Base-by-base conservation (phyloP, 1,140 invertebrate genomes). In the Asobara japonica region DNA sequence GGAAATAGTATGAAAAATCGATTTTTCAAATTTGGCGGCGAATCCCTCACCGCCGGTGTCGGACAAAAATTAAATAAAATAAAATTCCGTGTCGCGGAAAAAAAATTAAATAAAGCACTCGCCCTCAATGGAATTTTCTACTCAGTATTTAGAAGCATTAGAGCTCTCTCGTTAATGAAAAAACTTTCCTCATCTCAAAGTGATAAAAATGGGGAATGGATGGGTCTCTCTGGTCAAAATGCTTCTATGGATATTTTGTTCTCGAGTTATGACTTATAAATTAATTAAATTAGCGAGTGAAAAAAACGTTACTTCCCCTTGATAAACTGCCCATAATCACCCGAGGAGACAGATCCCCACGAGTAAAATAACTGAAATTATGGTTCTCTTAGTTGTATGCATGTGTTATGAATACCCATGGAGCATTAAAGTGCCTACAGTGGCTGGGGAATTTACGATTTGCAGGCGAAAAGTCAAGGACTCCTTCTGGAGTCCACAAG, bases 391-490 rank as follows among this genome's bases (percentile, higher is more conserved):
- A 11, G 51, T 56, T 27, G 51, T 56, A 22, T 56, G 20, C 51
- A 56, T 56, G 51, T 56, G 51, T 56, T 56, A 56, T 56, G 51
- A 56, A 56, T 56, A 27, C 51, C 6, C 22, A 22, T 3, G 22
- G 22, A 56, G n/a, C 51, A 18, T 56, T 45, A 56, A 56, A 56
- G 25, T 71, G 72, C 71, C 70, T 60, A 74, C 60, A n/a, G 62
- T 27, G 64, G 74, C 71, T 65, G 61, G 65, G 48, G 69, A 78
- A 78, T 78, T 78, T 78, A 78, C 74, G 74, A 75, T 73, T 74
- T 67, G 64, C 74, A 31, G 70, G 69, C 64, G 73, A 71, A 78
- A 76, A 78, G 71, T 78, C 75, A 78, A 78, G 77, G 75, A 76
- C 65, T 56, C 51, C 22, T 56, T 56, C 22, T 25, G 22, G 51